Percentiles rank a stretch among this genome's conserved stretches.
phyloP scores from a whole-genome alignment of 1,140 invertebrate genomes.

The Zaprionus lachaisei region DNA sequence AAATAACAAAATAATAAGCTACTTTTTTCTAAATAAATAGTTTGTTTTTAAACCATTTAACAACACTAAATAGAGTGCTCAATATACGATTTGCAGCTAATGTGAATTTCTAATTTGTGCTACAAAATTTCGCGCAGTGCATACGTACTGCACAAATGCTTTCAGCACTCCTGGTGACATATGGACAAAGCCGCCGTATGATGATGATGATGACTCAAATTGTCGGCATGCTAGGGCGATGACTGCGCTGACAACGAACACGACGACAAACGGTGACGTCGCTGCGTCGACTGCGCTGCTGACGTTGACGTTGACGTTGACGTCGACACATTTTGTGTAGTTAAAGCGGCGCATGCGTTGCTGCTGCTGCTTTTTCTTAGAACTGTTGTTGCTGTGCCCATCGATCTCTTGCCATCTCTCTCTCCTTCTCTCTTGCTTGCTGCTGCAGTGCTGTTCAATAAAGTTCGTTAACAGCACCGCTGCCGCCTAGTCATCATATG shows the following conservation, averaged over 20 bases:
- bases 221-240: conserved; percentile 22
- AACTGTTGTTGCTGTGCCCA: conserved; percentile 34
- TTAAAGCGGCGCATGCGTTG: conserved; percentile 35
- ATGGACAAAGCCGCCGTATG: conserved; percentile 17
- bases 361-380: conserved; percentile 39
- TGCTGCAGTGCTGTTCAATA: conserved; percentile 52
- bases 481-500: conserved; percentile 34
- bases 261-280: neutral
- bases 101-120: neutral
- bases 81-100: too few species aligned
- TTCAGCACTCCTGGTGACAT: conserved; percentile 33
- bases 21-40: too few species aligned
- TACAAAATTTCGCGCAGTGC: conserved; percentile 28
- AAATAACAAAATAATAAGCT: too few species aligned
- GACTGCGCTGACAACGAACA: conserved; percentile 5
- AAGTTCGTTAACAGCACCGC: conserved; percentile 64
- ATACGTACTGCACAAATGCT: conserved; percentile 17
- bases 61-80: neutral
- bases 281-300: neutral
- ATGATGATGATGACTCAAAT: conserved; percentile 18
- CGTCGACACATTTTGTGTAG: conserved; percentile 6
- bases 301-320: conserved; percentile 8
- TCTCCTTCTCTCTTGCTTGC: neutral
- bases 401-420: neutral
- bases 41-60: neutral